Percentiles rank a stretch among this genome's conserved stretches.
Conservation (phyloP, 1,140 invertebrate genomes). For the Euura lappo region DNA sequence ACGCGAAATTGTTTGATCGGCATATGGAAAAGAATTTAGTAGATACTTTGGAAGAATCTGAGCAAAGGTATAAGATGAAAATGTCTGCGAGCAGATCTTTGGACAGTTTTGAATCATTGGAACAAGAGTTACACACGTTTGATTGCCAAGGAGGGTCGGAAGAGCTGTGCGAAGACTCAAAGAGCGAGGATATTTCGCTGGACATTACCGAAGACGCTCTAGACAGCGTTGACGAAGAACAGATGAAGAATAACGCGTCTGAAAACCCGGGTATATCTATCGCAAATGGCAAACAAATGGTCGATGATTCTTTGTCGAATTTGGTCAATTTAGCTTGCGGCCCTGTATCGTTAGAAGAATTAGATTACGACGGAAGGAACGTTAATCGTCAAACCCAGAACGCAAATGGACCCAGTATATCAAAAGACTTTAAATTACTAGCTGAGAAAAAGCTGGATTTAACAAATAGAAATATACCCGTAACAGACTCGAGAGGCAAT, state of each 20-base stretch:
- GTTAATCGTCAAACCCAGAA: background rate
- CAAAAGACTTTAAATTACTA: background rate
- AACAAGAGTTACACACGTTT: slow-evolving; percentile 57
- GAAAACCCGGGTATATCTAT: background rate
- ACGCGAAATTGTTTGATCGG: slow-evolving; percentile 48
- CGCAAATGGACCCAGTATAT: background rate
- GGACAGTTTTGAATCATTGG: slow-evolving; percentile 49
- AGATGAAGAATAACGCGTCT: background rate
- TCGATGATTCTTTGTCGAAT: background rate
- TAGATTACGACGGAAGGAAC: slow-evolving; percentile 6
- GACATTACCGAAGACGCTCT: slow-evolving; percentile 33
- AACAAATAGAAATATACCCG: slow-evolving; percentile 2
- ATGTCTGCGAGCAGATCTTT: slow-evolving; percentile 56
- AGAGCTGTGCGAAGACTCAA: slow-evolving; percentile 52
- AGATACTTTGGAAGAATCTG: slow-evolving; percentile 50
- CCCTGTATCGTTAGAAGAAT: background rate
- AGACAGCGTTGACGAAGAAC: slow-evolving; percentile 31
- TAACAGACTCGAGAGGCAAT: slow-evolving; percentile 13
- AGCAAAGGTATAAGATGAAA: slow-evolving; percentile 47
- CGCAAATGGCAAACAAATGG: background rate
- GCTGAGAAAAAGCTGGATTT: background rate
- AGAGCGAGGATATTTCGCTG: slow-evolving; percentile 34
- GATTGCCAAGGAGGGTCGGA: slow-evolving; percentile 61
- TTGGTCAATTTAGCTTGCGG: background rate
- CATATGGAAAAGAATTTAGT: slow-evolving; percentile 55